phyloP scores from a whole-genome alignment of 53 echinoderm and acorn worm species.

The Actinopyga echinites region DNA sequence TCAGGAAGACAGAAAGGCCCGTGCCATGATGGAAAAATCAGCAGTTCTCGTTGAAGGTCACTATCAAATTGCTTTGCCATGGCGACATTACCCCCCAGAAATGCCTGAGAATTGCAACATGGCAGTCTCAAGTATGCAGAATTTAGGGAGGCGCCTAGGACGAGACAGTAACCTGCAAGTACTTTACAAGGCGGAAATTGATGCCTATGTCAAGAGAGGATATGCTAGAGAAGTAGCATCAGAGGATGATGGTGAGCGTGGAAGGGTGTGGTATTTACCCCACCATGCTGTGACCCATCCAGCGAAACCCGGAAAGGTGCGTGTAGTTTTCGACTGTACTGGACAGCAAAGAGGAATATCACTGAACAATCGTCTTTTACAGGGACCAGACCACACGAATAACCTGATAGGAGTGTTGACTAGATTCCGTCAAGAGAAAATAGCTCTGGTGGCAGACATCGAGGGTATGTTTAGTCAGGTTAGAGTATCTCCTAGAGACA shows the following conservation, averaged over 20 bases:
- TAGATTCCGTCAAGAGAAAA: constrained; percentile 50
- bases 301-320: constrained; percentile 48
- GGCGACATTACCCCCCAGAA: constrained; percentile 14
- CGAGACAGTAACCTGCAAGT: constrained; percentile 14
- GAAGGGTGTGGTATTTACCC: constrained; percentile 37
- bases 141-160: constrained; percentile 12
- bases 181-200: neutral
- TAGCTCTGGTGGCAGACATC: constrained; percentile 50
- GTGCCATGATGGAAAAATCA: constrained; percentile 38
- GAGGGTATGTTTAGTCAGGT: constrained; percentile 56
- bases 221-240: constrained; percentile 18
- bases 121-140: constrained; percentile 36
- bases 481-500: constrained; percentile 28
- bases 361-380: constrained; percentile 32
- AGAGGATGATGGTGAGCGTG: neutral
- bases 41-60: constrained; percentile 35
- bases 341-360: neutral
- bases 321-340: constrained; percentile 10
- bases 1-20: constrained; percentile 34
- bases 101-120: constrained; percentile 46
- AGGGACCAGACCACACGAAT: constrained; percentile 68
- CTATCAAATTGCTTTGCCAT: constrained; percentile 56
- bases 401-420: constrained; percentile 53
- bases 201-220: constrained; percentile 25
- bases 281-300: constrained; percentile 55